Evolutionary conservation across 2,113 vertebrate species (phyloP), one percentile per base, ranked within the genome.

Genomic region (Aplodontia rufa): DNA sequence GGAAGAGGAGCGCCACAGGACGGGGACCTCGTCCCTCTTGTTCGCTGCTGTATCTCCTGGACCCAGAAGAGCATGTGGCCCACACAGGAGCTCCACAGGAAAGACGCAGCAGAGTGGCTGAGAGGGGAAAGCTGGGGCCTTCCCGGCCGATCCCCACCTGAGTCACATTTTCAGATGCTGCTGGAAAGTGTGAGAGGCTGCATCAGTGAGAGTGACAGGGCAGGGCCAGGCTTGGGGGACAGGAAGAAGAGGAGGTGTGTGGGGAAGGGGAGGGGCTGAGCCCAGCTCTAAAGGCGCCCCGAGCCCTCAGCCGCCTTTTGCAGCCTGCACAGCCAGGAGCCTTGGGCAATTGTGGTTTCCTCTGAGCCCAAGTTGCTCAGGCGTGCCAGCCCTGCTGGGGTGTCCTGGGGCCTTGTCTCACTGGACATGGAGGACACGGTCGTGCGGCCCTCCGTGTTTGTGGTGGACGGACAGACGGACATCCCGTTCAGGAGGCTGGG

Each of bases 381-480:
- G 40, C 16, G 17, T 13, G 64, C 20, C 10, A n/a, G 69, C 55
- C 90, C 32, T 5, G 12, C 78, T 4, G 16, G 4, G 53, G 58
- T 1, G 3, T 53, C 93, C 24, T 1, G 16, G 66, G n/a, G 58
- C 51, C 49, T 22, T 13, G 0, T 79, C 78, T 1, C 22, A 55
- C 3, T 5, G 45, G 92, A 76, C 75, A 98, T 98, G 98, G 95
- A 97, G 11, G 88, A 97, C 0, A 30, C 55, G 0, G 62, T 49
- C 0, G 71, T 60, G 17, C 92, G 89, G 49, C 98, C 98, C 3
- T 98, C 98, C 0, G 98, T 98, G 68, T 99, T 98, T 8, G 96
- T 98, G 84, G 98, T 99, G 97, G 99, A 99, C 20, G 96, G 97
- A 76, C 93, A 75, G 40, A 96, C 69, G 0, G 42, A 82, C 49